Evolutionary conservation across 2,888 invertebrate species (phyloP).

Genomic region (Ornithoptera alexandrae): DNA sequence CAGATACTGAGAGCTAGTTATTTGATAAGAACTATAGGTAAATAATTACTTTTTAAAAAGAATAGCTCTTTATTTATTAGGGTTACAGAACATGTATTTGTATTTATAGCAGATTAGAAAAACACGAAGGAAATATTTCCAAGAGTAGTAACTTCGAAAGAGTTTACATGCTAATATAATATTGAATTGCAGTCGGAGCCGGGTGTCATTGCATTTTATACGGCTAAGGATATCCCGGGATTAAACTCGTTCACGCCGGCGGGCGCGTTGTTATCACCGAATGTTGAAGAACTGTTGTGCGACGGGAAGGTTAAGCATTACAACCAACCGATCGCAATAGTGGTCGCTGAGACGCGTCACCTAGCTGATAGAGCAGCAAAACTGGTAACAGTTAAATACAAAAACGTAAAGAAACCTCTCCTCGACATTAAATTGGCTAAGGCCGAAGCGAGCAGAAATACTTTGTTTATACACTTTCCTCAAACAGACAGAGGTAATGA

Average conservation of each 20-base stretch:
- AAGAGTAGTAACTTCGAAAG: too few relatives aligned
- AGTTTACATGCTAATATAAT: too few relatives aligned
- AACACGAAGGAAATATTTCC: too few relatives aligned
- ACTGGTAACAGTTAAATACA: constrained; percentile 77
- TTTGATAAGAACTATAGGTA: too few relatives aligned
- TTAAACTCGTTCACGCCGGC: constrained; percentile 77
- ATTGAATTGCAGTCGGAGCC: constrained; percentile 70
- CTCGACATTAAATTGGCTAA: constrained; percentile 46
- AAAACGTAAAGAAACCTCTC: constrained; percentile 53
- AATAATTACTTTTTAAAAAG: too few relatives aligned
- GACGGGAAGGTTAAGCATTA: constrained; percentile 47
- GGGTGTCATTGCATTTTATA: constrained; percentile 82
- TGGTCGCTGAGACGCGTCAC: constrained; percentile 79
- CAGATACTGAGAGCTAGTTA: too few relatives aligned
- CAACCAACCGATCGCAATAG: constrained; percentile 55
- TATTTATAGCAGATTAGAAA: too few relatives aligned
- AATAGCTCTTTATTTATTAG: too few relatives aligned
- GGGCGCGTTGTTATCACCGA: constrained; percentile 34
- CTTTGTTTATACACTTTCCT: constrained; percentile 32
- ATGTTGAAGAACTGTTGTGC: constrained; percentile 66
- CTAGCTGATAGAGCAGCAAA: constrained; percentile 78
- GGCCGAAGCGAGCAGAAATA: constrained; percentile 40
- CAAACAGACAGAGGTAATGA: constrained; percentile 55
- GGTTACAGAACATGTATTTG: too few relatives aligned
- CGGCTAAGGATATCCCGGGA: constrained; percentile 84